Conservation (phyloP, 2,797 vertebrate genomes). For the Cetoscarus ocellatus region DNA sequence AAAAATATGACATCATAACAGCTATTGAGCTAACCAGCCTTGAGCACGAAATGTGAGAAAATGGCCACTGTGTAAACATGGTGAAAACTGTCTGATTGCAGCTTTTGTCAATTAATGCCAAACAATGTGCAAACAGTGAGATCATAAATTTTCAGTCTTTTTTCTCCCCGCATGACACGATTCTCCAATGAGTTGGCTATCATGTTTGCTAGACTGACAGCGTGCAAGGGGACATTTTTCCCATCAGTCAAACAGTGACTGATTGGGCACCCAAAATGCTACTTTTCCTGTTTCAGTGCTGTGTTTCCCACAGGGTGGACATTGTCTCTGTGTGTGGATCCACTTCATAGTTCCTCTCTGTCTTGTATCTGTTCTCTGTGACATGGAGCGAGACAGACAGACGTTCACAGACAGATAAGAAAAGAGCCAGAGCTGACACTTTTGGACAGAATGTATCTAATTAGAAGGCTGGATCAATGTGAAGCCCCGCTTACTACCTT, state of each 20-base stretch:
- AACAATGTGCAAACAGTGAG: conserved; percentile 34
- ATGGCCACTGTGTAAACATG: not conserved
- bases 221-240: conserved; percentile 43
- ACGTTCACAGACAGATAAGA: conserved; percentile 47
- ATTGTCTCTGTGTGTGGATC: conserved; percentile 40
- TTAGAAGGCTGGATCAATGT: conserved; percentile 76
- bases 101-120: conserved; percentile 16
- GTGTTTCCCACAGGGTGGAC: conserved; percentile 40
- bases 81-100: conserved; percentile 13
- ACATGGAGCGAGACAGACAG: conserved; percentile 41
- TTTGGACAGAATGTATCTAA: conserved; percentile 70
- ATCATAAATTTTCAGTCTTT: conserved; percentile 40
- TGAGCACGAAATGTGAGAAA: not conserved
- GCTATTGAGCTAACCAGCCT: not conserved
- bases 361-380: conserved; percentile 36
- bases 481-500: conserved; percentile 52
- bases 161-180: conserved; percentile 16
- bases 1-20: not conserved
- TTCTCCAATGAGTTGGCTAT: conserved; percentile 45
- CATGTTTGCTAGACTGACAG: conserved; percentile 22
- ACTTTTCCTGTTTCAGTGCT: conserved; percentile 27
- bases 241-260: conserved; percentile 19
- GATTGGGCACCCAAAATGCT: conserved; percentile 25
- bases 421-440: conserved; percentile 41
- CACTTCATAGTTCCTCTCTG: conserved; percentile 47